Base-by-base conservation (phyloP, 2,113 vertebrate genomes). In the Noturus placidus region DNA sequence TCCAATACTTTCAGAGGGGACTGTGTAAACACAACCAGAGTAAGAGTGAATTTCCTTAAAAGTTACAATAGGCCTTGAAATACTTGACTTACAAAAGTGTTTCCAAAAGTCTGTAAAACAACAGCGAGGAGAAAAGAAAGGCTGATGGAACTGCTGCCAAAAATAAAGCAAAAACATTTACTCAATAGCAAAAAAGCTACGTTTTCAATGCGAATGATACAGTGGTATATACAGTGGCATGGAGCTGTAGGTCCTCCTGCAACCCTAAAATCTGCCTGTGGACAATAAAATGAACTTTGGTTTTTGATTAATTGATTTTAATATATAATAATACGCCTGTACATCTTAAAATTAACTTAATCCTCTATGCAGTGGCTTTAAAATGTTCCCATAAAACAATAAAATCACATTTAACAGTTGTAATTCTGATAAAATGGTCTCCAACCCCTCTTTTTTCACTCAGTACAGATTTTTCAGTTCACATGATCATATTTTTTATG, bases 321-420 rank as follows among this genome's bases (percentile, higher is more conserved):
- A 82, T 59, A 61, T 42, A 61, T 61, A 42, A 82, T 82, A 82
- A 61, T 82, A 42, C 2, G 20, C 42, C 79, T 82, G 79, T 82
- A 61, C 22, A 82, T 61, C 11, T 61, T 61, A 61, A 61, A 82
- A 61, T 82, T 14, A 84, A 54, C 46, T 84, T 50, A 70, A 70
- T 83, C 63, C 46, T 84, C n/a, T 33, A 84, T 27, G 56, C 33
- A 82, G 38, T 82, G 78, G 79, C 79, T 82, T 61, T 59, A 61
- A 56, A 56, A 22, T 42, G 33, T 70, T 35, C 61, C 82, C 38
- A 50, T 56, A 56, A 69, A 70, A 57, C 83, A 70, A 8, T 27
- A 59, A 59, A 61, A 17, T 61, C 19, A 61, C 56, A 82, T 42
- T 61, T 14, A 82, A 82, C 78, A 80, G 30, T 33, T 33, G n/a